Evolutionary conservation across 2,888 invertebrate species (phyloP).

Genomic region (Macaria liturata): DNA sequence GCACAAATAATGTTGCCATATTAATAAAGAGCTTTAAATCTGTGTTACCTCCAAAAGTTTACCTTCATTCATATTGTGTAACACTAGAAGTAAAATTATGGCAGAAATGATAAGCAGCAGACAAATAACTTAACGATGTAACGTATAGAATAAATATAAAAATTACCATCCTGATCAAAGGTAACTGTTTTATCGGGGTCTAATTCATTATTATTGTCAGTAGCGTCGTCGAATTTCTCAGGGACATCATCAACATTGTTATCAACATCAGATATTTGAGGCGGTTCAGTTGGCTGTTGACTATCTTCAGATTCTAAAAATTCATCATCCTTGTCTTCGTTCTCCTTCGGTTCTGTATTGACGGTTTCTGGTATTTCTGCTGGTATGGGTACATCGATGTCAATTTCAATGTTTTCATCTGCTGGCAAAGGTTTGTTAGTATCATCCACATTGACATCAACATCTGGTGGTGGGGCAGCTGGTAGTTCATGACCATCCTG

Average conservation of each 20-base stretch:
- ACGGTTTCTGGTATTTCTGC: neutral
- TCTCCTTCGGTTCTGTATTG: neutral
- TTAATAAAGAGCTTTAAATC: neutral
- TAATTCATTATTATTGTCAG: conserved; percentile 6
- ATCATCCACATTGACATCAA: no score
- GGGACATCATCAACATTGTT: conserved; percentile 5
- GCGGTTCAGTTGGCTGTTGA: neutral
- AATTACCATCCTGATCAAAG: conserved; percentile 13
- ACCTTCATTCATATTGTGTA: neutral
- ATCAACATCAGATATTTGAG: conserved; percentile 1
- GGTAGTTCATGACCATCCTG: no score
- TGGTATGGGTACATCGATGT: neutral
- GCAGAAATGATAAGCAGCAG: no score
- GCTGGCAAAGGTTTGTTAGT: no score
- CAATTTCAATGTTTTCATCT: no score
- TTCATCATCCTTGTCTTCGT: conserved; percentile 7
- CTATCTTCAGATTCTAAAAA: conserved; percentile 10
- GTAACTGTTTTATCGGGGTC: conserved; percentile 17
- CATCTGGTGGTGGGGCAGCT: no score
- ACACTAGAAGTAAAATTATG: no score
- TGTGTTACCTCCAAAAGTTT: neutral
- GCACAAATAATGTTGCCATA: neutral
- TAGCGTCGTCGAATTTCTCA: conserved; percentile 14
- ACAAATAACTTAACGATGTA: no score
- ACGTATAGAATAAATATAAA: no score